phyloP scores from a whole-genome alignment of 2,888 invertebrate species.

The Trissolcus japonicus region DNA sequence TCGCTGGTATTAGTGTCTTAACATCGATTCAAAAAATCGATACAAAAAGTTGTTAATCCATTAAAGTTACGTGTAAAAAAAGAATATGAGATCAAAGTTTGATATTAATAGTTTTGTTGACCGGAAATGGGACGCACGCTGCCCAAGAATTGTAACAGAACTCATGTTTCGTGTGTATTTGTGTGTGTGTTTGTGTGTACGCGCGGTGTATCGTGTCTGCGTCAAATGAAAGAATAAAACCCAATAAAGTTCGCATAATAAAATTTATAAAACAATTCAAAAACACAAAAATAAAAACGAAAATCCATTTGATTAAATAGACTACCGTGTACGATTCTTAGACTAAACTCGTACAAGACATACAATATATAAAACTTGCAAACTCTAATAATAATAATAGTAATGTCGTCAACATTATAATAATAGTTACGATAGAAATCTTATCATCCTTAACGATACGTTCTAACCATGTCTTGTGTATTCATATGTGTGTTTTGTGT shows the following conservation, averaged over 20 bases:
- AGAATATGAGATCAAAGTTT: slow-evolving; percentile 75
- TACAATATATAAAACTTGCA: slow-evolving; percentile 57
- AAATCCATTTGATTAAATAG: slow-evolving; percentile 50
- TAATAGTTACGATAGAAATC: slow-evolving; percentile 56
- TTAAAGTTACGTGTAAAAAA: slow-evolving; percentile 68
- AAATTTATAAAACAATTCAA: slow-evolving; percentile 58
- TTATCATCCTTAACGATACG: slow-evolving; percentile 57
- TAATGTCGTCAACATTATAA: slow-evolving; percentile 52
- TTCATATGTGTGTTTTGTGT: slow-evolving; percentile 28
- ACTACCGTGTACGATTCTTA: slow-evolving; percentile 53
- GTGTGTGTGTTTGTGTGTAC: slow-evolving; percentile 18
- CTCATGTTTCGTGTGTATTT: slow-evolving; percentile 26
- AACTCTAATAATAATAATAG: slow-evolving; percentile 56
- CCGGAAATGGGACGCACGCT: slow-evolving; percentile 60
- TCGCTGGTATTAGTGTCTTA: slow-evolving; percentile 66
- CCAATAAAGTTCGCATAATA: slow-evolving; percentile 57
- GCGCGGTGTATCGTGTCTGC: slow-evolving; percentile 15
- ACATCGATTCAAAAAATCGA: slow-evolving; percentile 59
- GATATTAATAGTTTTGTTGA: slow-evolving; percentile 67
- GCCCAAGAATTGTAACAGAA: slow-evolving; percentile 52
- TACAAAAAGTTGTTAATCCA: slow-evolving; percentile 60
- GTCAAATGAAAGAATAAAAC: slow-evolving; percentile 40
- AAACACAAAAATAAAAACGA: slow-evolving; percentile 57
- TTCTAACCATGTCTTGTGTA: slow-evolving; percentile 47
- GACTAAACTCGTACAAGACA: slow-evolving; percentile 47